Evolutionary conservation across 1,140 invertebrate species (phyloP).

Genomic region (Leptoteleia sp.): DNA sequence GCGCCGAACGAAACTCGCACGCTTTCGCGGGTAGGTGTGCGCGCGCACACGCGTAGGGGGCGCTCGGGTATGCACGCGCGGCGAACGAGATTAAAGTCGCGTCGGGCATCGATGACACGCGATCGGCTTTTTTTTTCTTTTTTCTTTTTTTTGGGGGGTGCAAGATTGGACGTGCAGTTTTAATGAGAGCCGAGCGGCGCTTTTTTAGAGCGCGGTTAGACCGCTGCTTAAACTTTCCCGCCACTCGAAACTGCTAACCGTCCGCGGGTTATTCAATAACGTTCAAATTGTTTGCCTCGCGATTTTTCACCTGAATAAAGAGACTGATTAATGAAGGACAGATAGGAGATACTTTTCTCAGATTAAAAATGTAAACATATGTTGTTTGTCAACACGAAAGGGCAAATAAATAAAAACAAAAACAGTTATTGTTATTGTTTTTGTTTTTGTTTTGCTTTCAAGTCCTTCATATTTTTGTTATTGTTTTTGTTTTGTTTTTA

Average conservation of each 20-base stretch:
- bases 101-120: conserved; percentile 38
- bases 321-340: background rate
- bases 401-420: too few species aligned
- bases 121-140: conserved; percentile 52
- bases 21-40: background rate
- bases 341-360: too few species aligned
- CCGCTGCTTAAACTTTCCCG: conserved; percentile 16
- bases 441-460: too few species aligned
- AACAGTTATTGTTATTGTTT: too few species aligned
- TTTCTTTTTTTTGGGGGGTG: too few species aligned
- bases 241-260: conserved; percentile 7
- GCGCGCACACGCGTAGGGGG: background rate
- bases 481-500: too few species aligned
- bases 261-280: conserved; percentile 23
- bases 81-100: conserved; percentile 44
- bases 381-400: too few species aligned
- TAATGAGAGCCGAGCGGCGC: conserved; percentile 27
- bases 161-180: conserved; percentile 49
- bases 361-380: too few species aligned
- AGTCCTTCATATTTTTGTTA: too few species aligned
- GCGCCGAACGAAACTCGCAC: background rate
- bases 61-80: conserved; percentile 11
- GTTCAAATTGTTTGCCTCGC: background rate
- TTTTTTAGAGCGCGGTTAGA: conserved; percentile 45
- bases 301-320: background rate